Evolutionary conservation across 1,140 invertebrate species (phyloP), one percentile per base, ranked within the genome.

Genomic region (Cyphomyrmex costatus): DNA sequence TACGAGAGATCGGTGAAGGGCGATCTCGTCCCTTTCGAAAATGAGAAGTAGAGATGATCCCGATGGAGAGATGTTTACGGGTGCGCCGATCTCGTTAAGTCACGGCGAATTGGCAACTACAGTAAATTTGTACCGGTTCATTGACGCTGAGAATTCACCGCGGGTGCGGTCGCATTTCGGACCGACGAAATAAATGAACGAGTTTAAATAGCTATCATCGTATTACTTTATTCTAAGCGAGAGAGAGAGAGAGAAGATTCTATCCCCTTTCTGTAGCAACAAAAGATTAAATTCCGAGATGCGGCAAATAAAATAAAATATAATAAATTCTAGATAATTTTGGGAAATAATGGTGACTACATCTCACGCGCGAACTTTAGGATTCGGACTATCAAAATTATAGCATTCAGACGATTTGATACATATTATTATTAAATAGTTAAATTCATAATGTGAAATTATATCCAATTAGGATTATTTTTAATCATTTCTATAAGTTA

Each of bases 81-180:
- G 56, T 21, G 36, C 70, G 71, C 46, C 82, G 73, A 88, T 76
- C 60, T 85, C 82, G 76, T 90, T 89, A 77, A 84, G 60, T 84
- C 63, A 30, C 12, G 49, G 51, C 46, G 76, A 71, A 80, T 80
- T 53, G 77, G 63, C 30, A 51, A 46, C 46, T n/a, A 65, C 46
- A 27, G 46, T 36, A 10, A 27, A 79, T 79, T 60, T 27, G 79
- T 60, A 68, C 6, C 79, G 66, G 51, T 82, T 82, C 79, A 60
- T 73, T 71, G 74, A 63, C 36, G 61, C 49, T 46, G 61, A 86
- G 63, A 24, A 33, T 33, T 49, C 24, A 30, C 2, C 30, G 19
- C 42, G 65, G 65, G 42, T 86, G 65, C 53, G 76, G 61, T 80
- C 74, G n/a, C 74, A 61, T 66, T 56, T 24, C 66, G 51, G 46